Conservation (phyloP, 2,797 vertebrate genomes). For the Mus spretus region DNA sequence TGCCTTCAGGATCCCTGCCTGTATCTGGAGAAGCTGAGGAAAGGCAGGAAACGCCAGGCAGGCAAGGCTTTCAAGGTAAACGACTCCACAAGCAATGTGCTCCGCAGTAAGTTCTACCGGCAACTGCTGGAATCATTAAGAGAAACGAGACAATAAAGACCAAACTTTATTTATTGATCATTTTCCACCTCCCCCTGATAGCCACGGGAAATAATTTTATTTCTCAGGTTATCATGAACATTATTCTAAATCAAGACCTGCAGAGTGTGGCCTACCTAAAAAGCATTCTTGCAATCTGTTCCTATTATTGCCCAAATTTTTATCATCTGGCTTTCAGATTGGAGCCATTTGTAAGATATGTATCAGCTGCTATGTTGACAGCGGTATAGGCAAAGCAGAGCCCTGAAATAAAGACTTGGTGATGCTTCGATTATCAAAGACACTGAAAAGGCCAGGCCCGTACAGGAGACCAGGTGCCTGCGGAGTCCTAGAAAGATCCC, state of each 20-base stretch:
- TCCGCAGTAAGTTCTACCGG: not conserved
- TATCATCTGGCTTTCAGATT: constrained; percentile 58
- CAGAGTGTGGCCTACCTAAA: not conserved
- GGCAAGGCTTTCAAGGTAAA: constrained; percentile 59
- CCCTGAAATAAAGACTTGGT: not conserved
- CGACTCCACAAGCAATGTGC: not conserved
- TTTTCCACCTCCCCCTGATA: constrained; percentile 36
- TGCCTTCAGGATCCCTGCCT: constrained; percentile 17
- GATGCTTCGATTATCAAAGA: constrained; percentile 32
- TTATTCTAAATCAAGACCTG: constrained; percentile 76
- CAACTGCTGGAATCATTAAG: constrained; percentile 13
- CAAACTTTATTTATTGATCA: constrained; percentile 42
- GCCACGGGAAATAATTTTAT: constrained; percentile 71
- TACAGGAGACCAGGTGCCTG: not conserved
- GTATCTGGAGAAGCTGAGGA: not conserved
- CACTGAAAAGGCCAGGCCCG: not conserved
- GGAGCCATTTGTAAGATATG: constrained; percentile 52
- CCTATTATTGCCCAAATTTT: constrained; percentile 57
- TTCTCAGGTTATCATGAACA: constrained; percentile 68
- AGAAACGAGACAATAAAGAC: constrained; percentile 56
- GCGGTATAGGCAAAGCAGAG: not conserved
- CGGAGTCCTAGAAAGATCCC: not conserved
- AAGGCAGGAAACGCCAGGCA: not conserved
- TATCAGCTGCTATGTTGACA: constrained; percentile 28
- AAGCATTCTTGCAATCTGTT: constrained; percentile 49